Conservation (phyloP, 2,113 vertebrate species). For the Gallinago media region DNA sequence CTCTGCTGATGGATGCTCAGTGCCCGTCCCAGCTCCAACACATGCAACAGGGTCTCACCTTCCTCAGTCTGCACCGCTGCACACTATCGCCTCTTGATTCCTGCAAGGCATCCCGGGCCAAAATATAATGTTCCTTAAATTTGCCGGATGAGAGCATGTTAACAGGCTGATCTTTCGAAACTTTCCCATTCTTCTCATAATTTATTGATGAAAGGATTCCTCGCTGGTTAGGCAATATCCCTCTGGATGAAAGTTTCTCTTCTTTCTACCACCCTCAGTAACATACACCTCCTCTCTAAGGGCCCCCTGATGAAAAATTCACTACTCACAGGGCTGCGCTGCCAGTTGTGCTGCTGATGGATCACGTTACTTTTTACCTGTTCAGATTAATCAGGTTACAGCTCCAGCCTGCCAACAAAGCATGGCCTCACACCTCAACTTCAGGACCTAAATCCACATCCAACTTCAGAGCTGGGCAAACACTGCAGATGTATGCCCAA, state of each 20-base stretch:
- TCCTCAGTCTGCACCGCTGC: background rate
- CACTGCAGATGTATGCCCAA: rapidly evolving
- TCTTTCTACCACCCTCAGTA: conserved; percentile 42
- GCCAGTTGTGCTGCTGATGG: conserved; percentile 16
- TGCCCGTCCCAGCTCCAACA: background rate
- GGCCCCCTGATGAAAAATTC: conserved; percentile 63
- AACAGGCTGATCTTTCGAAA: conserved; percentile 19
- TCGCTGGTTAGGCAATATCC: conserved; percentile 18
- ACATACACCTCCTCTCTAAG: conserved; percentile 29
- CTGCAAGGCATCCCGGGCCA: background rate
- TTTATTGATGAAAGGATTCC: conserved; percentile 64
- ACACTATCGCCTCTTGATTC: background rate
- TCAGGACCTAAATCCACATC: background rate
- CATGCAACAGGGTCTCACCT: background rate
- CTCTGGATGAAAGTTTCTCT: conserved; percentile 39
- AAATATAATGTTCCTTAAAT: background rate
- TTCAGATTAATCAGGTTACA: conserved; percentile 56
- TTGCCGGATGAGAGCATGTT: background rate
- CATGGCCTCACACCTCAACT: conserved; percentile 33
- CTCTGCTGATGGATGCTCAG: background rate
- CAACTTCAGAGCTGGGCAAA: background rate
- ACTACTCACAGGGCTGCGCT: background rate
- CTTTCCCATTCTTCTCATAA: conserved; percentile 48
- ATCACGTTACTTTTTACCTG: conserved; percentile 37
- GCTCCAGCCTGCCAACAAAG: conserved; percentile 24